Percentiles rank a stretch among this genome's conserved stretches.
phyloP scores from a whole-genome alignment of 2,797 vertebrate species.

The Ficedula albicollis region DNA sequence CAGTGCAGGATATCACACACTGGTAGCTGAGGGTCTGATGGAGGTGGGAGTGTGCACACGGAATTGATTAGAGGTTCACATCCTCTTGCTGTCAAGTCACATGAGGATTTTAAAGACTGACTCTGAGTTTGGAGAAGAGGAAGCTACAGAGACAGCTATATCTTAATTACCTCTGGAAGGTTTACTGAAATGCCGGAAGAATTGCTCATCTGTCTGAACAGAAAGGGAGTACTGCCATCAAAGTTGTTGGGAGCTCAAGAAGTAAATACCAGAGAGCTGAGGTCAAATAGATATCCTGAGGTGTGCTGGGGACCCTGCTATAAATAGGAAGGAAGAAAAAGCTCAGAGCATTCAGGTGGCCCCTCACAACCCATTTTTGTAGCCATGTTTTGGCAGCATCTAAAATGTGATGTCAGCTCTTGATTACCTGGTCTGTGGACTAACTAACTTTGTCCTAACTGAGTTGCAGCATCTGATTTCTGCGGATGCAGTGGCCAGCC shows the following conservation, averaged over 20 bases:
- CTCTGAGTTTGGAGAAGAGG: background rate
- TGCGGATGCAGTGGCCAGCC: background rate
- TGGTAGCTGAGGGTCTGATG: background rate
- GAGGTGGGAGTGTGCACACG: background rate
- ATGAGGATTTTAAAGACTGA: background rate
- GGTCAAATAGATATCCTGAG: background rate
- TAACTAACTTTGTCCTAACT: background rate
- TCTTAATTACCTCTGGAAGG: conserved; percentile 5
- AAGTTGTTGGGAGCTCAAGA: background rate
- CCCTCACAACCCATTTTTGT: background rate
- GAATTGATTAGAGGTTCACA: conserved; percentile 1
- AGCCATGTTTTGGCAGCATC: background rate
- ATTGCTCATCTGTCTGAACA: conserved; percentile 17
- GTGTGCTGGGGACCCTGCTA: background rate
- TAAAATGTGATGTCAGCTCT: background rate
- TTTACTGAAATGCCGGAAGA: background rate
- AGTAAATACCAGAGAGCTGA: background rate
- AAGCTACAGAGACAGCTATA: conserved; percentile 9
- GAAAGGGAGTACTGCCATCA: background rate
- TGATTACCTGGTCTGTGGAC: background rate
- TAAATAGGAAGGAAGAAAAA: background rate
- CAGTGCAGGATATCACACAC: background rate
- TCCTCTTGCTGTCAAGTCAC: background rate
- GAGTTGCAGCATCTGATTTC: background rate
- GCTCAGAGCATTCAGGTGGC: background rate